Evolutionary conservation across 2,113 vertebrate species (phyloP).

Genomic region (Amphilophus citrinellus): DNA sequence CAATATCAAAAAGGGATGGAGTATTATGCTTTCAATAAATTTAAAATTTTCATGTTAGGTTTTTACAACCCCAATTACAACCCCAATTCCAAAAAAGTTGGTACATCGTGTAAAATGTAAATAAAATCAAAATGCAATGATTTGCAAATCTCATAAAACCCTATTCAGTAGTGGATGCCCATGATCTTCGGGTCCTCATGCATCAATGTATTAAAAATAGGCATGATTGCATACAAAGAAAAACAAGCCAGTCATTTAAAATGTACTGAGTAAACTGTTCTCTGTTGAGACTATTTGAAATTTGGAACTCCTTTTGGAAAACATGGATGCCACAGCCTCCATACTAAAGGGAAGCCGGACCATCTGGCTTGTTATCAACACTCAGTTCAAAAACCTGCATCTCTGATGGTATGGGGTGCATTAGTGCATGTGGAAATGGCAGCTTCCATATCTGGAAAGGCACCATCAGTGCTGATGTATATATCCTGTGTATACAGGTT

Average conservation of each 20-base stretch:
- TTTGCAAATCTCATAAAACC: slow-evolving; percentile 1
- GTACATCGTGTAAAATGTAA: neutral
- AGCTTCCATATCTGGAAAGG: neutral
- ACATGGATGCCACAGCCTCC: neutral
- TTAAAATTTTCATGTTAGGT: neutral
- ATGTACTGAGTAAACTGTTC: neutral
- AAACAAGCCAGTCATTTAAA: neutral
- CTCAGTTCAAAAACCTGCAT: neutral
- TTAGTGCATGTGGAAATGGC: neutral
- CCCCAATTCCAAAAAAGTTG: neutral
- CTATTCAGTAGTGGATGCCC: neutral
- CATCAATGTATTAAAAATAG: neutral
- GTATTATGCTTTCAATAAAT: neutral
- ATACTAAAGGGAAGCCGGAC: neutral
- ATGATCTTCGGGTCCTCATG: neutral
- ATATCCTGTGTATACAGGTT: neutral
- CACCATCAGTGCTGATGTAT: neutral
- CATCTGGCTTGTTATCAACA: neutral
- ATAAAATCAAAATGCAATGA: neutral
- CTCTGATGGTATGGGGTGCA: neutral
- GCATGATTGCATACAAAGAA: neutral
- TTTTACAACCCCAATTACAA: neutral
- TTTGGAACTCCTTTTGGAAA: neutral
- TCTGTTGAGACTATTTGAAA: neutral
- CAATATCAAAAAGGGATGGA: no score